These are phyloP conservation scores for Heteropelma amictum DNA, from an alignment of 2,888 invertebrate genomes.

Conservation along the genomic window DNA sequence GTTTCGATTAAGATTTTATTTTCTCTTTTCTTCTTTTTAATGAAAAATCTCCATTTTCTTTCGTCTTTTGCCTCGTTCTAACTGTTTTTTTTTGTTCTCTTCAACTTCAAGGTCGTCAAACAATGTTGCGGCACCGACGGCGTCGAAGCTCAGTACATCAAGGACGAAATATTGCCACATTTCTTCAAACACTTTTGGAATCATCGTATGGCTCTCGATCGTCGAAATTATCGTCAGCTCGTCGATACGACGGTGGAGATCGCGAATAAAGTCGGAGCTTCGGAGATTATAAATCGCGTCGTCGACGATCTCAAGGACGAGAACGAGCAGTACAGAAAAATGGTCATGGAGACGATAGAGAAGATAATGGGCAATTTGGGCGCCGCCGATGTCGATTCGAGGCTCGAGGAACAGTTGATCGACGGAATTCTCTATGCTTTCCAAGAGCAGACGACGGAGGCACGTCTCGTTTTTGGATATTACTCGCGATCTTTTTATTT, in stretches of 20 bases:
- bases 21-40: not conserved
- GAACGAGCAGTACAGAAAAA: conserved; percentile 99
- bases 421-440: conserved; percentile 99
- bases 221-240: conserved; percentile 95
- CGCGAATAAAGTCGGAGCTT: conserved; percentile 99
- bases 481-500: not conserved
- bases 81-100: too few species aligned
- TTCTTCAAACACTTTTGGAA: conserved; percentile 99
- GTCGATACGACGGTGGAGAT: conserved; percentile 99
- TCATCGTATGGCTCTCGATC: conserved; percentile 99
- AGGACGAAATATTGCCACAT: conserved; percentile 98
- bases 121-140: conserved; percentile 99
- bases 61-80: too few species aligned
- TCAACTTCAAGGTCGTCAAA: conserved; percentile 90
- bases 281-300: conserved; percentile 98
- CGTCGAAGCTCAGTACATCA: conserved; percentile 99
- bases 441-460: conserved; percentile 99
- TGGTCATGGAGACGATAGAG: conserved; percentile 99
- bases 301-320: conserved; percentile 99
- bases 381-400: conserved; percentile 98
- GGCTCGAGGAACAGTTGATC: conserved; percentile 98
- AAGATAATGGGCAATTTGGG: conserved; percentile 99
- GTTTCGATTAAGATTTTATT: not conserved
- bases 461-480: conserved; percentile 64
- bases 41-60: too few species aligned